Conservation (phyloP, 2,888 invertebrate species). For the Trissolcus brochymenae region DNA sequence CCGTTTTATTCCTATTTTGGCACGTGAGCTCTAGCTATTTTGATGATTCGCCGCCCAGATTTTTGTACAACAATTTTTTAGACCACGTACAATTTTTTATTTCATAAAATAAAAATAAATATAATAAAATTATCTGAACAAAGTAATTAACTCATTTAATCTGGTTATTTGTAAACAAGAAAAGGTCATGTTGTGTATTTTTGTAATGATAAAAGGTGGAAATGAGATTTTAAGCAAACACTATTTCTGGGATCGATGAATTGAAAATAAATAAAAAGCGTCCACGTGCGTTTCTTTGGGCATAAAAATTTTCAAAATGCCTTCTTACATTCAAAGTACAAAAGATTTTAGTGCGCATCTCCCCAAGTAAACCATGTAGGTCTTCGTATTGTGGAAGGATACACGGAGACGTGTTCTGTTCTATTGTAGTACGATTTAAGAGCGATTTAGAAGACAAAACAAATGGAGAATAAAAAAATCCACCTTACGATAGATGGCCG, state of each 20-base stretch:
- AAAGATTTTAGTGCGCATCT: constrained; percentile 23
- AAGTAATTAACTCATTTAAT: too few relatives aligned
- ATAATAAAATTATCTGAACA: too few relatives aligned
- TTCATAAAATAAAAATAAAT: too few relatives aligned
- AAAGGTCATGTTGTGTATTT: too few relatives aligned
- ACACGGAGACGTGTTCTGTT: constrained; percentile 28
- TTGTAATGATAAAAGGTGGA: too few relatives aligned
- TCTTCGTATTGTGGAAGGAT: constrained; percentile 26
- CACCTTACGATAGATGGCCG: constrained; percentile 34
- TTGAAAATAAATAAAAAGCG: too few relatives aligned
- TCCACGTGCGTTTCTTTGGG: neutral
- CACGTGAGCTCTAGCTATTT: constrained; percentile 32
- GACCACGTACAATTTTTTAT: neutral
- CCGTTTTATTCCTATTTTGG: constrained; percentile 30
- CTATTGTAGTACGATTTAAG: constrained; percentile 48
- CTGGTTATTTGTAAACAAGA: too few relatives aligned
- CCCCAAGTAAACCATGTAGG: constrained; percentile 13
- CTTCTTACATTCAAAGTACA: constrained; percentile 1
- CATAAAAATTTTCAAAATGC: constrained; percentile 13
- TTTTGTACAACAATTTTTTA: neutral
- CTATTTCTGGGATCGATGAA: too few relatives aligned
- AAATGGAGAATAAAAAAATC: constrained; percentile 32
- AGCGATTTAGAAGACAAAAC: constrained; percentile 44
- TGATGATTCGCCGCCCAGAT: constrained; percentile 8
- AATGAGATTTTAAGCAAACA: too few relatives aligned